Base-by-base conservation (phyloP, 2,888 invertebrate genomes). In the Cantharis rufa region DNA sequence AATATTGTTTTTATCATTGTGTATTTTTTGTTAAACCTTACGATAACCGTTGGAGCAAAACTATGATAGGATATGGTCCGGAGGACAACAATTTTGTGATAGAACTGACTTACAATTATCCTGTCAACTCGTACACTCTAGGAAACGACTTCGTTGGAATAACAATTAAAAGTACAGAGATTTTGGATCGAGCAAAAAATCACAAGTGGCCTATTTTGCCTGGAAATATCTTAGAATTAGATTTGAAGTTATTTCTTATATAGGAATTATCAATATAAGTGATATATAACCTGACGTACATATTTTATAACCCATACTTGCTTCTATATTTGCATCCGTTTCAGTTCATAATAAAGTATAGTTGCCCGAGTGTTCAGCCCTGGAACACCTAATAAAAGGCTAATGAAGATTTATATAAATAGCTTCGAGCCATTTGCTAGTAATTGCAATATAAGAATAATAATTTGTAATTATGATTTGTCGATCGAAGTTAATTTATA, bases 31-130 rank as follows among this genome's bases (percentile, higher is more conserved):
- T 32, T 86, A 98, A 98, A n/a, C 98, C 98, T 0, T 99, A 98
- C 85, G 96, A 96, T 84, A 98, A 97, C 84, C 94, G 96, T 82
- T 99, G 99, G 99, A 98, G 98, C 86, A 99, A 99, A 90, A 98
- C 99, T 0, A 99, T 99, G 99, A 92, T 99, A 68, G 99, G 99
- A 1, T 99, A 98, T 88, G 99, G 99, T 0, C 93, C 96, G 0
- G 99, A 99, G 89, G 95, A 97, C 83, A 91, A 92, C 72, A 96
- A 99, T 88, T 99, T 99, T 90, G 99, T 97, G 0, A 91, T 98
- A 18, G 99, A 99, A 87, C 90, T 99, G 66, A 99, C 99, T 11
- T 99, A 99, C 88, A 99, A 99, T 88, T 99, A 99, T 87, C 97
- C 97, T 18, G 92, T 99, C 18, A 93, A 94, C 80, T 90, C 92